Base-by-base conservation (phyloP, 2,113 vertebrate species). In the Prunella himalayana region DNA sequence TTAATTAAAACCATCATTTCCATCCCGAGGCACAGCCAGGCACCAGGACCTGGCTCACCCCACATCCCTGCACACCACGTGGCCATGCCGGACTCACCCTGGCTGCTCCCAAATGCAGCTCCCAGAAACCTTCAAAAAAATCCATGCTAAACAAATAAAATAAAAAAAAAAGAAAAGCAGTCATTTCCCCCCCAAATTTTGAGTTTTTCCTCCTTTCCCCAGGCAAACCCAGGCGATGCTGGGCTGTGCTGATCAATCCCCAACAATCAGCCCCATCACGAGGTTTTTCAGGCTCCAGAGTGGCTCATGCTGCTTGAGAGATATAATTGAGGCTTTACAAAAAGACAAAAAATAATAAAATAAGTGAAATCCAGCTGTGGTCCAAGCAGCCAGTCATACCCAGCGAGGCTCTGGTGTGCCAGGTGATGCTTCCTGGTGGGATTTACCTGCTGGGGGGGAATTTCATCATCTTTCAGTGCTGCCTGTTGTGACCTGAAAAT, bases 1-100 rank as follows among this genome's bases (percentile, higher is more conserved):
- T 86, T 83, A 42, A 88, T 92, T 86, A 86, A 83, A 83, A 45
- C 20, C 10, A 42, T 63, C 21, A 69, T 69, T 91, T 92, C 76
- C 90, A 83, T 20, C 33, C 53, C 4, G 16, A 28, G 89, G 86
- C 56, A 28, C 54, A 19, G 22, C 69, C 78, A 56, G 79, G 71
- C 70, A 83, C 79, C 87, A 23, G 63, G 63, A 63, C 22, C n/a
- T 23, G 79, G 79, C 23, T 69, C 76, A 42, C 63, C 50, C 78
- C 37, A 1, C 15, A 1, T n/a, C 84, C 61, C 61, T 37, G 33
- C 20, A 5, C n/a, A 7, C 70, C 8, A 33, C 2, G 3, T 10
- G 60, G 60, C 81, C 12, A 0, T 5, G 33, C 66, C 0, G 1
- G 53, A 3, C 51, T 64, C 37, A 1, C 45, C 44, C 68, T 12